Conservation (phyloP, 1,140 invertebrate genomes). For the Oedothorax gibbosus region DNA sequence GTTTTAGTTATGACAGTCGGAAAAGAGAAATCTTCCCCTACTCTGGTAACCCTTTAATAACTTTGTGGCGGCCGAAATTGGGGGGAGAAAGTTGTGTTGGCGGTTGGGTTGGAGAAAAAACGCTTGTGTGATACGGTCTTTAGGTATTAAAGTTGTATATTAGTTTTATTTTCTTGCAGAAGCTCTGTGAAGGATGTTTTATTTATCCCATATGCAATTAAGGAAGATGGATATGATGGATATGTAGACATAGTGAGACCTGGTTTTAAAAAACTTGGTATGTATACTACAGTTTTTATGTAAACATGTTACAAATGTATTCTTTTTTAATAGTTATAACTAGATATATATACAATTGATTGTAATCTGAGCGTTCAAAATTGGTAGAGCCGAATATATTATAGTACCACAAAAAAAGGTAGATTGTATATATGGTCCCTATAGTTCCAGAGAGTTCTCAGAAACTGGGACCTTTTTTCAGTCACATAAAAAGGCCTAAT, state of each 20-base stretch:
- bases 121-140: too few species aligned
- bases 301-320: background rate
- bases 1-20: too few species aligned
- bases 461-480: too few species aligned
- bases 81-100: too few species aligned
- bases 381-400: background rate
- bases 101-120: too few species aligned
- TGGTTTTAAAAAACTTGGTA: conserved; percentile 76
- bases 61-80: too few species aligned
- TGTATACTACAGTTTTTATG: conserved; percentile 18
- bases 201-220: conserved; percentile 83
- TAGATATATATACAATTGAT: background rate
- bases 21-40: too few species aligned
- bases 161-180: conserved; percentile 68
- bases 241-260: conserved; percentile 76
- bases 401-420: background rate
- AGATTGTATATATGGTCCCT: too few species aligned
- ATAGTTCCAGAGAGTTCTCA: too few species aligned
- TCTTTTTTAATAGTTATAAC: background rate
- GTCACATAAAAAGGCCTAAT: too few species aligned
- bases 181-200: conserved; percentile 76
- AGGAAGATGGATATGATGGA: conserved; percentile 72
- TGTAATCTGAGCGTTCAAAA: background rate
- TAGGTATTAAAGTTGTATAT: background rate
- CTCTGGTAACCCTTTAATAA: too few species aligned